A percentile compares a stretch with the other conserved stretches of the same genome.
Conservation (phyloP, 1,140 invertebrate genomes). For the Globodera ellingtonae region DNA sequence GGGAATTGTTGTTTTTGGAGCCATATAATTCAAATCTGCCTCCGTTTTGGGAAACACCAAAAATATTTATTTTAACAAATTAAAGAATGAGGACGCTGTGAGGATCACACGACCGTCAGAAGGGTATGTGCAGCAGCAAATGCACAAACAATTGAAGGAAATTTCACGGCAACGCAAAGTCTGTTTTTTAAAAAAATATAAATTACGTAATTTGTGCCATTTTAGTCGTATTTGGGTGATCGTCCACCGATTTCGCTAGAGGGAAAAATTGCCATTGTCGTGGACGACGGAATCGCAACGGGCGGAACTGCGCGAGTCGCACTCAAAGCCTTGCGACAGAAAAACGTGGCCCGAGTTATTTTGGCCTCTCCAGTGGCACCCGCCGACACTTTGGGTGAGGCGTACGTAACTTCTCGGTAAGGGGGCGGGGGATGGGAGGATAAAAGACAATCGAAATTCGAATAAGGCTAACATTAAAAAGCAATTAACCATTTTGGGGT, state of each 20-base stretch:
- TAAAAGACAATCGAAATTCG: too few relatives aligned
- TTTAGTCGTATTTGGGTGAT: constrained; percentile 29
- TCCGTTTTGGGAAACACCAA: too few relatives aligned
- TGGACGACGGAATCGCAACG: constrained; percentile 32
- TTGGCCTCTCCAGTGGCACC: constrained; percentile 25
- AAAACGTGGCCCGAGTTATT: constrained; percentile 17
- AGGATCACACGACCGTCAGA: constrained; percentile 6
- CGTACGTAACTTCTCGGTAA: too few relatives aligned
- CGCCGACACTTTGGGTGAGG: constrained; percentile 20
- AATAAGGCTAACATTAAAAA: not conserved
- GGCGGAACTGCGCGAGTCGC: constrained; percentile 32
- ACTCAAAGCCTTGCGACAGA: constrained; percentile 24
- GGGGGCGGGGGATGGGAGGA: too few relatives aligned
- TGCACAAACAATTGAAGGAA: constrained; percentile 23
- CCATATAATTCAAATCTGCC: too few relatives aligned
- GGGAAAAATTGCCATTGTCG: constrained; percentile 27
- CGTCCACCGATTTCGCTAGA: constrained; percentile 10
- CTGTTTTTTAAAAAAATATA: not conserved
- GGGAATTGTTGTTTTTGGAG: too few relatives aligned
- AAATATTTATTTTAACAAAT: not conserved
- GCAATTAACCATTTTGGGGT: not conserved
- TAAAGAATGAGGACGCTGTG: constrained; percentile 10
- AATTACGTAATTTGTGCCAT: not conserved
- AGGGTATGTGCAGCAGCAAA: constrained; percentile 12
- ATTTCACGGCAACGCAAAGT: constrained; percentile 19